These are phyloP conservation scores for Cecidostiba fungosa DNA, from an alignment of 2,888 invertebrate species.

Conservation along the genomic window DNA sequence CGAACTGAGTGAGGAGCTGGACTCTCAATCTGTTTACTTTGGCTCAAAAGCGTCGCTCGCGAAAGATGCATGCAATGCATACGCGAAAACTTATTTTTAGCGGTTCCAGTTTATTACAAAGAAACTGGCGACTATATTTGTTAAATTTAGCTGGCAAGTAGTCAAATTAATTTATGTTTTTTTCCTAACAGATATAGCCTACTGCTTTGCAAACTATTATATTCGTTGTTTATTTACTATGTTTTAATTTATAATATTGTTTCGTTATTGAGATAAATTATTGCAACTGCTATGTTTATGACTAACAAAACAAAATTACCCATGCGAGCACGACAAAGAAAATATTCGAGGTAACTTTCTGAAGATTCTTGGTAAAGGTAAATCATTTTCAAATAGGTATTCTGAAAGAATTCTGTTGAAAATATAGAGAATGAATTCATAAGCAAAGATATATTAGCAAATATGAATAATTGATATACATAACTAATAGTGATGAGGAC, in stretches of 20 bases:
- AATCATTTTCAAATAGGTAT: background rate
- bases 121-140: background rate
- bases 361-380: background rate
- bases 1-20: background rate
- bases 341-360: no score
- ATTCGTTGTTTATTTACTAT: background rate
- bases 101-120: conserved; percentile 26
- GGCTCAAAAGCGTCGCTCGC: background rate
- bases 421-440: background rate
- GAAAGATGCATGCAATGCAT: background rate
- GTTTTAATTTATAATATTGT: background rate
- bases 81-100: conserved; percentile 19
- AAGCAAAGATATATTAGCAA: background rate
- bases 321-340: no score
- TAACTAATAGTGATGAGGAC: background rate
- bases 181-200: background rate
- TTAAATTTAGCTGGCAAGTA: background rate
- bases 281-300: background rate
- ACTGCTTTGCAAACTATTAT: background rate
- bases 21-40: background rate
- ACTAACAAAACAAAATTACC: no score
- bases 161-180: background rate
- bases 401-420: background rate
- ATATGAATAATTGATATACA: background rate
- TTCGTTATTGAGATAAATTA: background rate